These are phyloP conservation scores for Tringa solitaria DNA, from an alignment of 2,113 vertebrate genomes.

Conservation along the genomic window DNA sequence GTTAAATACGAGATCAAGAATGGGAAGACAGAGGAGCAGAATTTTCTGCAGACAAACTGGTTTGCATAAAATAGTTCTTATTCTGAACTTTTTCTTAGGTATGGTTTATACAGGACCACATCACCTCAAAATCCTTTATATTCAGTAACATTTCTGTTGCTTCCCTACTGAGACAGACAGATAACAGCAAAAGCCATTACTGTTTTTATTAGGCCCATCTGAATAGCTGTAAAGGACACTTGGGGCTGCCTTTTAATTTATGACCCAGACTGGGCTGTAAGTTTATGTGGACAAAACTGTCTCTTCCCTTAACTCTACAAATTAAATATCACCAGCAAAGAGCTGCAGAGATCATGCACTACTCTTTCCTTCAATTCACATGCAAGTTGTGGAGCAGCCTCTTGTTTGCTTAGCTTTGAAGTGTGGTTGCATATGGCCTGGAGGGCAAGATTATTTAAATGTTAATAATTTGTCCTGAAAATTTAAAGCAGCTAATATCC, in stretches of 20 bases:
- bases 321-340: neutral
- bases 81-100: neutral
- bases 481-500: neutral
- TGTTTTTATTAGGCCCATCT: neutral
- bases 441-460: neutral
- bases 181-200: neutral
- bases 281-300: neutral
- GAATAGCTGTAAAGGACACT: neutral
- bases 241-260: neutral
- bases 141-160: neutral
- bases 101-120: neutral
- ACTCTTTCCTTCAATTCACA: neutral
- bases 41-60: neutral
- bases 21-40: neutral
- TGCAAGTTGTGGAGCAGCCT: neutral
- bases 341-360: neutral
- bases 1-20: neutral
- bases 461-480: neutral
- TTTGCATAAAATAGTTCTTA: neutral
- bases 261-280: neutral
- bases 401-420: constrained; percentile 1
- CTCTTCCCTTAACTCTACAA: neutral
- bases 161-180: neutral
- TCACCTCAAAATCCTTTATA: neutral
- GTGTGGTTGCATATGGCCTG: neutral